Base-by-base conservation (phyloP, 2,113 vertebrate species). In the Ellobius talpinus region DNA sequence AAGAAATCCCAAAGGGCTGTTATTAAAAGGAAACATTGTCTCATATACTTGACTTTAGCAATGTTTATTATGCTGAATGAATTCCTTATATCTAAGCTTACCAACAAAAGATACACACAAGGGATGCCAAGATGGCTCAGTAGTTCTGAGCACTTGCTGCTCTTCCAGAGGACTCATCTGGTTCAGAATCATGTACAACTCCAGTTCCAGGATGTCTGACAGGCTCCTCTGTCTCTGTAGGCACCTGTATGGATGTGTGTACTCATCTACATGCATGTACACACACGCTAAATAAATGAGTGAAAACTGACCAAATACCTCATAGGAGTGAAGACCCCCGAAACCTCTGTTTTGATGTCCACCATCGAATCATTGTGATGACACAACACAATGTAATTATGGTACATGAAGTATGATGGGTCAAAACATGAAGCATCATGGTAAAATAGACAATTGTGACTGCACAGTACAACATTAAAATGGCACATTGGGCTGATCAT, bases 1-100 rank as follows among this genome's bases (percentile, higher is more conserved):
- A 50, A 50, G 8, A 10, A 50, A 50, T 11, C 92, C 92, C 78
- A 91, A 91, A 86, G 45, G 23, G 8, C 11, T 79, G 90, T 88
- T 68, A 36, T 19, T 52, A 92, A 95, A 93, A 89, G 61, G 77
- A 65, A 95, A 90, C 36, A 87, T 55, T 95, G 87, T 91, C 47
- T 47, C 78, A 86, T 65, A 90, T 79, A 39, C 47, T 90, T 93
- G 76, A 84, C 55, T 94, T 93, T 68, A 88, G n/a, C 50, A n/a
- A 55, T 47, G 23, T 50, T n/a, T 89, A 88, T 68, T 68, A 45
- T 5, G 8, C 17, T 93, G 77, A 52, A 23, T 45, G 33, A 45
- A n/a, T 84, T 47, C 61, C n/a, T 74, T 45, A 65, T 50, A 11
- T 70, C 84, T 78, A 31, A 87, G 17, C 72, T 89, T 78, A 72